These are phyloP conservation scores for Perdix hodgsoniae DNA, from an alignment of 2,797 vertebrate genomes.

Conservation along the genomic window DNA sequence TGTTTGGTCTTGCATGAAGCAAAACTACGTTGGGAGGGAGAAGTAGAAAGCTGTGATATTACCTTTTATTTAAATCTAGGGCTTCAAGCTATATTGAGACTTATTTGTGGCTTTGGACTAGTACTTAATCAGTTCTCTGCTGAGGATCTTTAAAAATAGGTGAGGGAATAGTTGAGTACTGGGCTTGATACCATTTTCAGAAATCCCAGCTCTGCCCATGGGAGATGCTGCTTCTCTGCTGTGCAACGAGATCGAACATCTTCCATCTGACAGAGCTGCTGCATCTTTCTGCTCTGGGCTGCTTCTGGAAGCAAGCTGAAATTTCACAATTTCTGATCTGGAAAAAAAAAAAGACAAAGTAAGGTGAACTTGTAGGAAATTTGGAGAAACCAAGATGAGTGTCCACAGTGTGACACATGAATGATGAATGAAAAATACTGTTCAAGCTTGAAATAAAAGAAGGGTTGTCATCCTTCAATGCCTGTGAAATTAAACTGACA, in stretches of 20 bases:
- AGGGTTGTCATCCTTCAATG: neutral
- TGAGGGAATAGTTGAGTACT: neutral
- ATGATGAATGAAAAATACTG: neutral
- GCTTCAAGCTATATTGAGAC: neutral
- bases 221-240: conserved; percentile 80
- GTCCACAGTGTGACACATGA: fast-evolving
- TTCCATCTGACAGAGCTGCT: neutral
- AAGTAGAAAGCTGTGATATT: neutral
- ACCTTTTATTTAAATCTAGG: neutral
- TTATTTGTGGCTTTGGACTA: neutral
- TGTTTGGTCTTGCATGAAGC: neutral
- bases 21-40: neutral
- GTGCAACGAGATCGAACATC: conserved; percentile 59
- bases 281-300: conserved; percentile 58
- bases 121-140: neutral
- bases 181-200: conserved; percentile 80
- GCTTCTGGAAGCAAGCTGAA: conserved; percentile 42
- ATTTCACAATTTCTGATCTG: conserved; percentile 81
- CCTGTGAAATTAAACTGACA: neutral
- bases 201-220: conserved; percentile 78
- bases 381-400: fast-evolving
- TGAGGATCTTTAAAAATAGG: neutral
- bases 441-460: neutral
- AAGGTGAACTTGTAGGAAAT: neutral
- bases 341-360: neutral